Evolutionary conservation across 64 coral and sea anemone species (phyloP).

Genomic region (Montipora foliosa): DNA sequence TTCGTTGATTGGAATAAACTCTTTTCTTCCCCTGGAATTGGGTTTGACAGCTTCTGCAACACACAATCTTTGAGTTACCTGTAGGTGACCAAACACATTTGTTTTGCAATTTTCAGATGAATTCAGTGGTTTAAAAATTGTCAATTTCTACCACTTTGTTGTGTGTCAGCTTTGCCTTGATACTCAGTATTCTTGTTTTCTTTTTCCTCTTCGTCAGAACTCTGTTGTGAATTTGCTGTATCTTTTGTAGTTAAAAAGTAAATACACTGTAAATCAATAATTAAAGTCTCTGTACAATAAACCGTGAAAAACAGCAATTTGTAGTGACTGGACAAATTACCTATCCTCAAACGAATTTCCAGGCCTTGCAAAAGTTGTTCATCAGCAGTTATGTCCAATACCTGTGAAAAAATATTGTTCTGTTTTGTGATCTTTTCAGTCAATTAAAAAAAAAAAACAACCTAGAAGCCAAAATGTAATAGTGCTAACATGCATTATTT

Average conservation of each 20-base stretch:
- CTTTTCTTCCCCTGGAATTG: conserved; percentile 23
- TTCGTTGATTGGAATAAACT: conserved; percentile 79
- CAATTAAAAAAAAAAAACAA: too few relatives aligned
- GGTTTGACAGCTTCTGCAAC: conserved; percentile 31
- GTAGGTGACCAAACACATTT: not conserved
- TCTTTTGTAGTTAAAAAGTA: not conserved
- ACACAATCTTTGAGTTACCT: not conserved
- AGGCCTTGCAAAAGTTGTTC: conserved; percentile 9
- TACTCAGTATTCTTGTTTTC: not conserved
- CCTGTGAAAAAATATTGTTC: not conserved
- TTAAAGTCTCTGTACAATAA: too few relatives aligned
- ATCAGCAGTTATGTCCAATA: conserved; percentile 29
- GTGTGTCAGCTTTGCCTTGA: not conserved
- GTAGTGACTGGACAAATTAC: not conserved
- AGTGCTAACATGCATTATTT: too few relatives aligned
- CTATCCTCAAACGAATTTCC: conserved; percentile 2
- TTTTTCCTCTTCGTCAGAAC: conserved; percentile 11
- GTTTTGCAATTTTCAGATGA: not conserved
- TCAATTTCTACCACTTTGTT: not conserved
- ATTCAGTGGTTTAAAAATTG: not conserved
- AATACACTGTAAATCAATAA: too few relatives aligned
- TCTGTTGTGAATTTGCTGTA: conserved; percentile 27
- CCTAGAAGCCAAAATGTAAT: too few relatives aligned
- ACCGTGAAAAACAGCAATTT: too few relatives aligned
- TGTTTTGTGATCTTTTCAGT: not conserved